Percentiles rank a stretch among this genome's conserved stretches.
Conservation (phyloP, 2,888 invertebrate genomes). For the Callinectes sapidus region DNA sequence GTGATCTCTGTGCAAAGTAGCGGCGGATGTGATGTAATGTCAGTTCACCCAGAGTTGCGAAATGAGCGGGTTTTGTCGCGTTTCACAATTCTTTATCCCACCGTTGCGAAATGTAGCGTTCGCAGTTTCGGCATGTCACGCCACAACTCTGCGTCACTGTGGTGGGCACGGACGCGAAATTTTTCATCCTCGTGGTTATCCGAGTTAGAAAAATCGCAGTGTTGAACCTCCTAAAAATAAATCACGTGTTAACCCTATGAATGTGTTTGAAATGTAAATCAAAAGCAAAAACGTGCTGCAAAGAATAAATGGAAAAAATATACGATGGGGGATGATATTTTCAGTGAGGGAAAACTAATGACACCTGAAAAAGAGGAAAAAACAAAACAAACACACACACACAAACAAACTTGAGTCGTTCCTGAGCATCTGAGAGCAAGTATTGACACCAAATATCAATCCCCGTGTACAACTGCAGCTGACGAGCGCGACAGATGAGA, state of each 20-base stretch:
- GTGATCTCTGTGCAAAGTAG: background rate
- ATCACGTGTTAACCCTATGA: background rate
- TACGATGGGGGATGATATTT: background rate
- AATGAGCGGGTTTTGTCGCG: background rate
- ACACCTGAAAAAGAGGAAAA: background rate
- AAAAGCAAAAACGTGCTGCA: background rate
- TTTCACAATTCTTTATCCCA: background rate
- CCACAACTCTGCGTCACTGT: background rate
- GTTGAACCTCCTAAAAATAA: background rate
- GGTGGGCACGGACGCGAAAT: background rate
- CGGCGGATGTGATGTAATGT: conserved; percentile 21
- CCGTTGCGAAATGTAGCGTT: background rate
- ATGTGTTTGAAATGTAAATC: background rate
- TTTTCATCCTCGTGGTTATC: background rate
- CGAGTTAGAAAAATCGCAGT: background rate
- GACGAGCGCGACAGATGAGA: background rate
- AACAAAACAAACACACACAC: too few species aligned
- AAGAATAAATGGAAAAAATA: background rate
- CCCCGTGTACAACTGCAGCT: background rate
- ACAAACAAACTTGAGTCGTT: background rate
- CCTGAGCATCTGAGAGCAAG: background rate
- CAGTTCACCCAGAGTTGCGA: background rate
- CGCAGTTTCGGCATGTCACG: background rate
- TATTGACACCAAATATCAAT: conserved; percentile 22
- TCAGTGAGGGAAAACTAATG: background rate